A percentile compares a stretch with the other conserved stretches of the same genome.
These are phyloP conservation scores for Sphenopsis melanotis DNA, from an alignment of 2,797 vertebrate genomes.

Conservation along the genomic window DNA sequence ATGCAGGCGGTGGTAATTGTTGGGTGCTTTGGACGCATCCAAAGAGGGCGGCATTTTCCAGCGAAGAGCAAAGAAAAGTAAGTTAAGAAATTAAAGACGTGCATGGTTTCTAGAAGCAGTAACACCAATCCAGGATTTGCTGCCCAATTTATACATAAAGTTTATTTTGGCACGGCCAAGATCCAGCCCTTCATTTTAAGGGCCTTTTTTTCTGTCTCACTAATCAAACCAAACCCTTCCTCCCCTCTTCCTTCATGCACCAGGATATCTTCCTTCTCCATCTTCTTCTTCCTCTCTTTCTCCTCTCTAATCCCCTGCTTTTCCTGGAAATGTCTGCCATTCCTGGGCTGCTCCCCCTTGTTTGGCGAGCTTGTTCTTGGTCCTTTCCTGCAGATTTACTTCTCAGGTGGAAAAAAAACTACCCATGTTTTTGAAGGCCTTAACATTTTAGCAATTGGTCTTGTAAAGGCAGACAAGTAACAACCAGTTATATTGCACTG, in stretches of 20 bases:
- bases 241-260: not conserved
- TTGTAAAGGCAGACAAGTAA: not conserved
- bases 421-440: not conserved
- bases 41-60: not conserved
- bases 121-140: not conserved
- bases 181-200: not conserved
- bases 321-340: not conserved
- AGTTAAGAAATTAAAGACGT: not conserved
- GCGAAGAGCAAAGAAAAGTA: not conserved
- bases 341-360: not conserved
- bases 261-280: not conserved
- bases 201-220: not conserved
- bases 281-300: not conserved
- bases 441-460: not conserved
- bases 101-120: not conserved
- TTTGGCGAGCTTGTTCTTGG: not conserved
- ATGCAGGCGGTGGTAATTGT: accelerated
- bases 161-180: not conserved
- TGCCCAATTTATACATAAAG: not conserved
- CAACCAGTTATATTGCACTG: not conserved
- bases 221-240: not conserved
- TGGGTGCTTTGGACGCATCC: accelerated
- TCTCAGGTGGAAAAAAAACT: not conserved
- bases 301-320: not conserved
- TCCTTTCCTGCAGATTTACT: not conserved